Evolutionary conservation across 2,797 vertebrate species (phyloP), one percentile per base, ranked within the genome.

Genomic region (Nothura maculosa): DNA sequence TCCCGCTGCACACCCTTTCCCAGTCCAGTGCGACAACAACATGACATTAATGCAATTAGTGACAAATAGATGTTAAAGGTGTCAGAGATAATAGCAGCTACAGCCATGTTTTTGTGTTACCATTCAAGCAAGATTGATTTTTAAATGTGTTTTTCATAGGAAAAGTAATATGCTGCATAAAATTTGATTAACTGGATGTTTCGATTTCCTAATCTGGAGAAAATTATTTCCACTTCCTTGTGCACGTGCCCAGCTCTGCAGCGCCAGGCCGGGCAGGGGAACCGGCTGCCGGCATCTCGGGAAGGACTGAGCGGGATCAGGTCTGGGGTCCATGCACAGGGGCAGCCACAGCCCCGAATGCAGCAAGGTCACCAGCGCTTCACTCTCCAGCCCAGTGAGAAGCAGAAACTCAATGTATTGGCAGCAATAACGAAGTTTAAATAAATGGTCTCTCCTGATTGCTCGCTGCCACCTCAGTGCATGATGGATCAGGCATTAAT

Each of bases 401-500:
- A 61, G 82, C 36, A 40, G 54, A 54, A 48, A 48, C 54, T n/a
- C 38, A 5, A 12, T 10, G 34, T 52, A 36, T 42, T 69, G 82
- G 47, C 55, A 77, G 73, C n/a, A 12, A 27, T 60, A 42, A 66
- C 34, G 52, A 45, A 50, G 55, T 36, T 52, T 28, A 68, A 77
- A 76, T 32, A 30, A 52, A 76, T 52, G 36, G 54, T 50, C 38
- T n/a, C 61, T 27, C 66, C 45, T 8, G 78, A 40, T 34, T 47
- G 78, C 52, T 54, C 21, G 54, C 42, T 83, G 61, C 81, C 36
- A 32, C 28, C 13, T 19, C 63, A 40, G 34, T 42, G 12, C 28
- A 34, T 66, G 77, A 80, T 48, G 54, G 54, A 60, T 48, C 42
- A 21, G 68, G 68, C 52, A 80, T 80, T 60, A 68, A 80, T 60